phyloP scores from a whole-genome alignment of 1,140 invertebrate genomes.

The Delia radicum region DNA sequence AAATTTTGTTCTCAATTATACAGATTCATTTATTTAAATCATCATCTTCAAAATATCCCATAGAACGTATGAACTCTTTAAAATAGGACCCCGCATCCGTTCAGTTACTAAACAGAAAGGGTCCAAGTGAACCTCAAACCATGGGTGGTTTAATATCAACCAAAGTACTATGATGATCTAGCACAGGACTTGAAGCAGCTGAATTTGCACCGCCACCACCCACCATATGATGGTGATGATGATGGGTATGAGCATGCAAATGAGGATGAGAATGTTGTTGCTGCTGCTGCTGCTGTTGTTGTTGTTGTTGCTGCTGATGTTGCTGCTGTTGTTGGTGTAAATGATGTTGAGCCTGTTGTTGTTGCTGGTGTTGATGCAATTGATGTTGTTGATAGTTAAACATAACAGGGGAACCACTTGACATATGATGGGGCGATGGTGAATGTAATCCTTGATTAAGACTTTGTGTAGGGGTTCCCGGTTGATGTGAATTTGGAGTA shows the following conservation, averaged over 20 bases:
- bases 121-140: constrained; percentile 55
- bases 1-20: too few species aligned
- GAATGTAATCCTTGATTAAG: constrained; percentile 48
- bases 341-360: constrained; percentile 32
- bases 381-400: constrained; percentile 46
- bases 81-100: constrained; percentile 41
- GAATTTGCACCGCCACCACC: constrained; percentile 36
- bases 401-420: constrained; percentile 52
- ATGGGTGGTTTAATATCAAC: constrained; percentile 55
- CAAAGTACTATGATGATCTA: constrained; percentile 45
- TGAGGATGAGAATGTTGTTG: constrained; percentile 46
- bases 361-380: constrained; percentile 30
- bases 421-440: constrained; percentile 52
- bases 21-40: not conserved
- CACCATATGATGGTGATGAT: constrained; percentile 50
- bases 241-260: constrained; percentile 30
- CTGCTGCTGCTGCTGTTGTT: constrained; percentile 44
- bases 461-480: constrained; percentile 40
- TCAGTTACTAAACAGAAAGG: constrained; percentile 53
- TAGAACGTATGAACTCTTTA: not conserved
- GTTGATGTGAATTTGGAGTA: constrained; percentile 51
- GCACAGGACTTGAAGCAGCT: constrained; percentile 44
- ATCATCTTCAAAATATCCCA: not conserved
- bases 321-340: constrained; percentile 38
- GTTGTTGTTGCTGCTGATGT: constrained; percentile 40